phyloP scores from a whole-genome alignment of 2,113 vertebrate species.

The Alethe castanea region DNA sequence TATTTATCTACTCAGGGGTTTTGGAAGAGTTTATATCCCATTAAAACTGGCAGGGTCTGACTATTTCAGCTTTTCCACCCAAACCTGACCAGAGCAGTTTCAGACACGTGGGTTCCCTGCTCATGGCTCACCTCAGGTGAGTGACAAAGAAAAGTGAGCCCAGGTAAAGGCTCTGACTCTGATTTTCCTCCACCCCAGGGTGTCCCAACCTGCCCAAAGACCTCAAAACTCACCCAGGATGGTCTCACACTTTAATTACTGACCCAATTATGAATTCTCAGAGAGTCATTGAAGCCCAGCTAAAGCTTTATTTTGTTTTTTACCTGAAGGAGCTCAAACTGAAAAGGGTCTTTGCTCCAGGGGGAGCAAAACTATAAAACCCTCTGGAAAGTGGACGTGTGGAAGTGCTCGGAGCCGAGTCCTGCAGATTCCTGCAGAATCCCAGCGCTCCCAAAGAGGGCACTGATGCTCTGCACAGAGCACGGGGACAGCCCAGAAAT shows the following conservation, averaged over 20 bases:
- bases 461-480: constrained; percentile 60
- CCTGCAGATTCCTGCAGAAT: not conserved
- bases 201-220: not conserved
- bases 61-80: not conserved
- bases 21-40: not conserved
- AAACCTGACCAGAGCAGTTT: fast-evolving
- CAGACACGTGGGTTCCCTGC: fast-evolving
- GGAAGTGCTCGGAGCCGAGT: not conserved
- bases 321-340: not conserved
- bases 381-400: fast-evolving
- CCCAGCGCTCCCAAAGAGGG: constrained; percentile 68
- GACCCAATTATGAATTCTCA: not conserved
- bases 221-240: not conserved
- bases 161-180: fast-evolving
- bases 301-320: not conserved
- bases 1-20: not conserved
- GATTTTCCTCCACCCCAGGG: not conserved
- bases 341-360: not conserved
- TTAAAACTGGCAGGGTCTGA: not conserved
- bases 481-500: not conserved
- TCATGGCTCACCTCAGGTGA: not conserved
- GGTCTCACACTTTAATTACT: not conserved
- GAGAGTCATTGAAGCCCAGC: not conserved
- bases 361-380: fast-evolving
- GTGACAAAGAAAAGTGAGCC: not conserved